A percentile compares a stretch with the other conserved stretches of the same genome.
These are phyloP conservation scores for Artemisiospiza belli DNA, from an alignment of 2,113 vertebrate species.

Conservation along the genomic window DNA sequence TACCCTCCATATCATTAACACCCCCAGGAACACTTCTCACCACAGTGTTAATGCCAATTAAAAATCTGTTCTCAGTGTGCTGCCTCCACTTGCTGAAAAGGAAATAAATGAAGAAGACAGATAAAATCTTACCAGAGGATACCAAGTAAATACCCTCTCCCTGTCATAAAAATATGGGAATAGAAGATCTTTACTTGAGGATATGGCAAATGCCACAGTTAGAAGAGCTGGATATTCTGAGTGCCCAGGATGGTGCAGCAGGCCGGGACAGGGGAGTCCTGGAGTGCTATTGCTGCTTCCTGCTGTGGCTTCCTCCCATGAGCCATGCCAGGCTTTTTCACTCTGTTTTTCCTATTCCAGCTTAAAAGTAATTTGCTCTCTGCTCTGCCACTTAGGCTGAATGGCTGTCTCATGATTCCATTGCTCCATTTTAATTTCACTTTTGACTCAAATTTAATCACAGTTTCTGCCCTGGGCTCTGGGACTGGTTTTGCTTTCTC, in stretches of 20 bases:
- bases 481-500: not conserved
- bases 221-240: not conserved
- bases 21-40: constrained; percentile 40
- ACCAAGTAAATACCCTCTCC: not conserved
- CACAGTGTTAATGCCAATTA: constrained; percentile 59
- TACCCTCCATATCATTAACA: constrained; percentile 56
- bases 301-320: not conserved
- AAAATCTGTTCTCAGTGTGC: constrained; percentile 40
- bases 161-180: not conserved
- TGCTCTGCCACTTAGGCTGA: not conserved
- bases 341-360: not conserved
- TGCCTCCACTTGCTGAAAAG: constrained; percentile 31
- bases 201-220: not conserved
- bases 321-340: not conserved
- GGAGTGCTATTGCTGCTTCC: not conserved
- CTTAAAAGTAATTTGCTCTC: not conserved
- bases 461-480: not conserved
- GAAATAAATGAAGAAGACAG: constrained; percentile 3
- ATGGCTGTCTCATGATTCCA: not conserved
- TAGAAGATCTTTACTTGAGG: not conserved
- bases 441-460: not conserved
- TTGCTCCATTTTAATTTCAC: not conserved
- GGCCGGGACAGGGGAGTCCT: not conserved
- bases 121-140: not conserved
- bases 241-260: not conserved